Evolutionary conservation across 2,888 invertebrate genomes (phyloP), one percentile per base, ranked within the genome.

Genomic region (Drosophila barbarae): DNA sequence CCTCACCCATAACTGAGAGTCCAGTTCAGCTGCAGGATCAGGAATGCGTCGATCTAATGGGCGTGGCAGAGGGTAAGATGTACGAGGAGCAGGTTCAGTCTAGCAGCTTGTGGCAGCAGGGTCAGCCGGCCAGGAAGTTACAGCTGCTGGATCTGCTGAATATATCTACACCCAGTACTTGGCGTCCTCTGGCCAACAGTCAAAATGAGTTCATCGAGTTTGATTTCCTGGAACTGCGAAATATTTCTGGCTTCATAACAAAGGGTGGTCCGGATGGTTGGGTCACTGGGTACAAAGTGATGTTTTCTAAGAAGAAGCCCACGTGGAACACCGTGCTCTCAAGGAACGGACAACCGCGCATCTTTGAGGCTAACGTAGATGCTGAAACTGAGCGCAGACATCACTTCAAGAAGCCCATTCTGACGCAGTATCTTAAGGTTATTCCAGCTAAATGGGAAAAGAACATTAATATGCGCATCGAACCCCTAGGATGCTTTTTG

Each of bases 401-500:
- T 73, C 91, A 92, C 79, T 96, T 96, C 84, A 90, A 91, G n/a
- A 90, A 91, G n/a, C 94, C 95, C 0, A 91, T 97, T 44, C 91
- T 92, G 72, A 93, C 95, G 0, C 92, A 92, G 71, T 94, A 93
- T 79, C 71, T 97, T 2, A 94, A 93, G 84, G 86, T 97, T 13
- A 88, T 93, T 53, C 96, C 96, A 0, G 84, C 91, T 0, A 92
- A 93, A 54, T 96, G 95, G 95, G 91, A 93, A 39, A 90, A 92
- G 5, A 92, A 91, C 66, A 93, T 96, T 34, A 94, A 94, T 74
- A 90, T 97, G 88, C 92, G 93, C 61, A 89, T 94, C 0, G 96
- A 97, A 80, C 92, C 96, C 0, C 90, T 93, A 13, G 96, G 96
- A 7, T 97, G 97, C 86, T 95, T 92, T 75, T 90, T 92, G 73